These are phyloP conservation scores for Cheilosia variabilis DNA, from an alignment of 2,888 invertebrate genomes.

Conservation along the genomic window DNA sequence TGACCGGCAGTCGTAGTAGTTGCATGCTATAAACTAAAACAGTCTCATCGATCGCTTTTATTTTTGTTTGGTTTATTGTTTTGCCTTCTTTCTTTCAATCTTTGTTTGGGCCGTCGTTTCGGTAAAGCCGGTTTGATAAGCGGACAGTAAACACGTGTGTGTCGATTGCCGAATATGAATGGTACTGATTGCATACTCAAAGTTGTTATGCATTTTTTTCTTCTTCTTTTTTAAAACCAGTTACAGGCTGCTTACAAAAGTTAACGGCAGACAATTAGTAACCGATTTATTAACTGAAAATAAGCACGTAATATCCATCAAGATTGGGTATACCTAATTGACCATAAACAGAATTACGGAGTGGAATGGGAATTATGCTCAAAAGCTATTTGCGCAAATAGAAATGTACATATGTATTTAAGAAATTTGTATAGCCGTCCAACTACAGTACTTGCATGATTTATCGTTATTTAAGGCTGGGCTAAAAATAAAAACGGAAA, in stretches of 20 bases:
- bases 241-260: not conserved
- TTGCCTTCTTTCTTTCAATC: not conserved
- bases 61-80: conserved; percentile 24
- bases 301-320: not conserved
- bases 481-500: not conserved
- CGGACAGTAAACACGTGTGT: conserved; percentile 21
- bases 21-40: conserved; percentile 51
- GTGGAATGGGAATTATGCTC: not conserved
- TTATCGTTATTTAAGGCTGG: not conserved
- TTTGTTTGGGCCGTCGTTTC: not conserved
- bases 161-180: conserved; percentile 6
- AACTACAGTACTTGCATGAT: not conserved
- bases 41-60: conserved; percentile 54
- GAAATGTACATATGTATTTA: not conserved
- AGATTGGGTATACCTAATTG: not conserved
- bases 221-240: no score
- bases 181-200: not conserved
- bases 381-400: not conserved
- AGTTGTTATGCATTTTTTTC: not conserved
- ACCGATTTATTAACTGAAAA: conserved; percentile 10
- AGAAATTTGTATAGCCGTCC: not conserved
- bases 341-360: not conserved
- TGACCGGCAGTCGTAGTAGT: conserved; percentile 40
- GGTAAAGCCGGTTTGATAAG: conserved; percentile 44
- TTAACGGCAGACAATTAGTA: not conserved